phyloP scores from a whole-genome alignment of 2,797 vertebrate genomes.

The Enteromius mattozi region DNA sequence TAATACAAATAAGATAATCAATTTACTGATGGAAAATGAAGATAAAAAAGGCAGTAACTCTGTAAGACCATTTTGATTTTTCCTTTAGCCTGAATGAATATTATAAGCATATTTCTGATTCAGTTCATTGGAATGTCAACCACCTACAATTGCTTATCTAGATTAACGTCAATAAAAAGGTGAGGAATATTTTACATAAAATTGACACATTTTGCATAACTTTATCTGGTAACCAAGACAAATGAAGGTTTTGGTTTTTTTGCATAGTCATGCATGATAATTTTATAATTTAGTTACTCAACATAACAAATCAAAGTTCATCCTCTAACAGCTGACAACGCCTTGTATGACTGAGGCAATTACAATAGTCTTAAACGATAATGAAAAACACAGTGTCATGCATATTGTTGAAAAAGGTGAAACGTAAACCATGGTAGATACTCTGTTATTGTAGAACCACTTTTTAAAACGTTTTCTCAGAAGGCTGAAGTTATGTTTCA shows the following conservation, averaged over 20 bases:
- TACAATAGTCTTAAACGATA: background rate
- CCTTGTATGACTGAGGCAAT: background rate
- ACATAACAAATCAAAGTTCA: conserved; percentile 46
- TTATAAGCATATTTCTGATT: background rate
- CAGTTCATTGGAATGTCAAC: background rate
- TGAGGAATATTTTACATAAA: background rate
- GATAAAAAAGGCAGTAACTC: background rate
- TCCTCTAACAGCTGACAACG: conserved; percentile 16
- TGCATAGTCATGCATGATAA: conserved; percentile 12
- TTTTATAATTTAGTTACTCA: conserved; percentile 26
- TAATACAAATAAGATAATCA: background rate
- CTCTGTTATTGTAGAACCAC: background rate
- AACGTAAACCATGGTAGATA: background rate
- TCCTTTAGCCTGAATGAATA: background rate
- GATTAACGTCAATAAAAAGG: background rate
- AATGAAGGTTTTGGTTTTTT: background rate
- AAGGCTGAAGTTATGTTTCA: background rate
- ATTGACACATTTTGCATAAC: background rate
- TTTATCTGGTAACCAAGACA: background rate
- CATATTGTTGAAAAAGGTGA: background rate
- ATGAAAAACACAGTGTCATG: conserved; percentile 15
- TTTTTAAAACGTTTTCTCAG: background rate
- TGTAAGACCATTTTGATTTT: background rate
- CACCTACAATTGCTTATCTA: background rate
- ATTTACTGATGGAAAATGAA: background rate